Conservation (phyloP, 1,140 invertebrate genomes). For the Lerema accius region DNA sequence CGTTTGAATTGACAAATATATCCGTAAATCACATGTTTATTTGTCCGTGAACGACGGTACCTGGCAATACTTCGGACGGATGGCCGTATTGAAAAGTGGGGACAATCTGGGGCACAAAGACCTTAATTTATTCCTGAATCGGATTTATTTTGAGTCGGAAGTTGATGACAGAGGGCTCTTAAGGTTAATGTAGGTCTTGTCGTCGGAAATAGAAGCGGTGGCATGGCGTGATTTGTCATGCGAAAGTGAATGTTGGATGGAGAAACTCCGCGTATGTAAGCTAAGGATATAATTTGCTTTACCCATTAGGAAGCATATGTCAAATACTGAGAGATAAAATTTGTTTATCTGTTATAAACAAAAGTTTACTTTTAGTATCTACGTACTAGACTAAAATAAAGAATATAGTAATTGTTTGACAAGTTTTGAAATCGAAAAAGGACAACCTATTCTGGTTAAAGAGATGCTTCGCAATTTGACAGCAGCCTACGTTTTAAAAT, state of each 20-base stretch:
- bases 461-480: no score
- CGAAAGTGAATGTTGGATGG: conserved; percentile 54
- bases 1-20: conserved; percentile 44
- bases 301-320: no score
- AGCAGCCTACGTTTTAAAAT: no score
- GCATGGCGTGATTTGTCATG: conserved; percentile 56
- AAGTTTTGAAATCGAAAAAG: no score
- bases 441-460: no score
- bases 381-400: no score
- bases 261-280: conserved; percentile 35
- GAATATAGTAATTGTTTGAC: no score
- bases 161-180: conserved; percentile 65
- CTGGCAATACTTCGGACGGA: conserved; percentile 40
- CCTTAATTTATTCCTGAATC: conserved; percentile 77
- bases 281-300: no score
- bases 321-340: no score
- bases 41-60: conserved; percentile 52
- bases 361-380: no score
- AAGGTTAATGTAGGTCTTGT: conserved; percentile 72
- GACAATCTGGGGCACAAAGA: conserved; percentile 68
- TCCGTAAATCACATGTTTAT: conserved; percentile 61
- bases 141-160: conserved; percentile 69
- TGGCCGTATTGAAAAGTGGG: conserved; percentile 57
- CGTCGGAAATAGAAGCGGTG: conserved; percentile 67
- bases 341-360: no score